These are phyloP conservation scores for Rhinoraja longicauda DNA, from an alignment of 2,797 vertebrate species.

Conservation along the genomic window DNA sequence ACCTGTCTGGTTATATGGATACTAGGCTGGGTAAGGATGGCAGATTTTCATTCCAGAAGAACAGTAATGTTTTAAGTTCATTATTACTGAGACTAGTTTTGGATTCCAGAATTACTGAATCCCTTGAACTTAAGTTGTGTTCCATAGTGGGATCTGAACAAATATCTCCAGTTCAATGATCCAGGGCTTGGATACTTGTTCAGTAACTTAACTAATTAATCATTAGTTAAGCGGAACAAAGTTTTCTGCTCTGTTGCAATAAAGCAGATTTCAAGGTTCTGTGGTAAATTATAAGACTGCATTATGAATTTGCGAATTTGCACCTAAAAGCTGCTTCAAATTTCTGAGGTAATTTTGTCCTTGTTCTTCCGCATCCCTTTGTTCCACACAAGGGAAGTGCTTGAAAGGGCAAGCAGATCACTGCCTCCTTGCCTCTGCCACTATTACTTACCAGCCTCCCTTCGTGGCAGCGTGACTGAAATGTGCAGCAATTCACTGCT, in stretches of 20 bases:
- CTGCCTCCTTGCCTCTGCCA: background rate
- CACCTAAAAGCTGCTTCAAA: background rate
- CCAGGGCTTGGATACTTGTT: no score
- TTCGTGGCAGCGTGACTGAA: background rate
- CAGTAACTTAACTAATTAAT: no score
- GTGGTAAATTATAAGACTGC: background rate
- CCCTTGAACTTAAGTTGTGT: no score
- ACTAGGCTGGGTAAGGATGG: no score
- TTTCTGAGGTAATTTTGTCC: background rate
- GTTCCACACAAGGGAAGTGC: background rate
- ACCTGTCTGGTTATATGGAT: no score
- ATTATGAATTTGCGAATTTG: background rate
- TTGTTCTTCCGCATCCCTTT: background rate
- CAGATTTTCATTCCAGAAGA: no score
- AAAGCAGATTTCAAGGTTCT: background rate
- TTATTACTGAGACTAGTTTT: no score
- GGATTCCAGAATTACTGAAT: no score
- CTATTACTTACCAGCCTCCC: background rate
- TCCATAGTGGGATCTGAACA: no score
- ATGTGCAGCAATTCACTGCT: background rate
- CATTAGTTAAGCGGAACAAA: background rate
- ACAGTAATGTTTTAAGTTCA: no score
- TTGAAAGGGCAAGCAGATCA: background rate
- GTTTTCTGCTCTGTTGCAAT: background rate
- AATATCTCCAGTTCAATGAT: no score